These are phyloP conservation scores for Rhamnusium bicolor DNA, from an alignment of 2,888 invertebrate genomes.

Conservation along the genomic window DNA sequence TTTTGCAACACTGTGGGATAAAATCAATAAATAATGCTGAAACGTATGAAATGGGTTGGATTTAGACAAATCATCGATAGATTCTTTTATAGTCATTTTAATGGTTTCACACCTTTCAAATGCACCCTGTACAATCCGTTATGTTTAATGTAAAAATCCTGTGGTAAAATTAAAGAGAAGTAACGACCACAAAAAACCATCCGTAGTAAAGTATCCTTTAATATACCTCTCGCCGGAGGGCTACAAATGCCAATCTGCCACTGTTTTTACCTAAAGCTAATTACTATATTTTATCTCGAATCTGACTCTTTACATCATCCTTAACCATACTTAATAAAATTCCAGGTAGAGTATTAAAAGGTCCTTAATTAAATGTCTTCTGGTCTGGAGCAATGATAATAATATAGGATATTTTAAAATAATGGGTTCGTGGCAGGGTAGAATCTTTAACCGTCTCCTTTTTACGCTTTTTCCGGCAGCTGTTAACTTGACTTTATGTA, in stretches of 20 bases:
- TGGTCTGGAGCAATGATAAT: slow-evolving; percentile 8
- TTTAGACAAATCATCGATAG: no score
- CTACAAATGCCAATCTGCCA: background rate
- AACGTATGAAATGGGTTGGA: no score
- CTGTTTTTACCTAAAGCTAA: slow-evolving; percentile 9
- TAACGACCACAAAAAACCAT: background rate
- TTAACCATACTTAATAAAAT: background rate
- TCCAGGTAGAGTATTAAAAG: slow-evolving; percentile 18
- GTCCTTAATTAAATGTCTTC: slow-evolving; percentile 14
- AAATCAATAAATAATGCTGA: no score
- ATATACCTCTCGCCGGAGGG: background rate
- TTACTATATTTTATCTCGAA: background rate
- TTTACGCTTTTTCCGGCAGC: background rate
- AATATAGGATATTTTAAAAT: slow-evolving; percentile 3
- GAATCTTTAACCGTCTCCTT: background rate
- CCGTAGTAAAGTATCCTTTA: background rate
- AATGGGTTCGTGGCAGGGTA: background rate
- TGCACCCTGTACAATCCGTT: background rate
- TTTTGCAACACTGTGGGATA: no score
- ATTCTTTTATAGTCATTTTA: no score
- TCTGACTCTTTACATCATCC: background rate
- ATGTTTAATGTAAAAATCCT: background rate
- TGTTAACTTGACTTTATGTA: background rate
- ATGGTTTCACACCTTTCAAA: background rate
- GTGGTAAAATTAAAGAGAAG: background rate